Evolutionary conservation across 2,888 invertebrate genomes (phyloP).

Genomic region (Sphaeridia pumilis): DNA sequence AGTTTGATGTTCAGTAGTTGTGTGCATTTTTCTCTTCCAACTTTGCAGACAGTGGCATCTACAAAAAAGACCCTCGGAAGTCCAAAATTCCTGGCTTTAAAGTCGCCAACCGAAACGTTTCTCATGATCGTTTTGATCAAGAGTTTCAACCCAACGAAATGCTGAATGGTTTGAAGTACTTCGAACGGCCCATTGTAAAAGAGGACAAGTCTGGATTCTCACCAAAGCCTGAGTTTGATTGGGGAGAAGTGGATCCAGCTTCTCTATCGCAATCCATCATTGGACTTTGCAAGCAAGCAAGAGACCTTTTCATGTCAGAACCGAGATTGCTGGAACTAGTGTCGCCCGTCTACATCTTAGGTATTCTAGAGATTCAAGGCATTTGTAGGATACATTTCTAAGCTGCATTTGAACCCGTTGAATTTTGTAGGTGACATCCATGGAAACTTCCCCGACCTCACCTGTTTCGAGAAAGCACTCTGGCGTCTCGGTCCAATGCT

Average conservation of each 20-base stretch:
- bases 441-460: conserved; percentile 57
- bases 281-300: conserved; percentile 44
- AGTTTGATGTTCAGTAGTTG: not conserved
- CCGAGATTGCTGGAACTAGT: conserved; percentile 45
- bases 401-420: not conserved
- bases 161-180: conserved; percentile 46
- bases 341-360: conserved; percentile 49
- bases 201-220: conserved; percentile 37
- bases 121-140: conserved; percentile 48
- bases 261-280: conserved; percentile 45
- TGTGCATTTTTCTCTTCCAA: not conserved
- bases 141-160: conserved; percentile 48
- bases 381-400: not conserved
- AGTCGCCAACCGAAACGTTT: conserved; percentile 40
- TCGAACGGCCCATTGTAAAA: conserved; percentile 39
- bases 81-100: too few species aligned
- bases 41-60: conserved; percentile 25
- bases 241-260: conserved; percentile 40
- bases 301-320: conserved; percentile 45
- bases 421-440: conserved; percentile 54
- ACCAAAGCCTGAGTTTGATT: conserved; percentile 36
- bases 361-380: conserved; percentile 39
- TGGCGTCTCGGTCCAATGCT: conserved; percentile 57
- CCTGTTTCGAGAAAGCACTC: conserved; percentile 55
- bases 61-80: too few species aligned